phyloP scores from a whole-genome alignment of 2,888 invertebrate species.

The Rhamphomyia laevipes region DNA sequence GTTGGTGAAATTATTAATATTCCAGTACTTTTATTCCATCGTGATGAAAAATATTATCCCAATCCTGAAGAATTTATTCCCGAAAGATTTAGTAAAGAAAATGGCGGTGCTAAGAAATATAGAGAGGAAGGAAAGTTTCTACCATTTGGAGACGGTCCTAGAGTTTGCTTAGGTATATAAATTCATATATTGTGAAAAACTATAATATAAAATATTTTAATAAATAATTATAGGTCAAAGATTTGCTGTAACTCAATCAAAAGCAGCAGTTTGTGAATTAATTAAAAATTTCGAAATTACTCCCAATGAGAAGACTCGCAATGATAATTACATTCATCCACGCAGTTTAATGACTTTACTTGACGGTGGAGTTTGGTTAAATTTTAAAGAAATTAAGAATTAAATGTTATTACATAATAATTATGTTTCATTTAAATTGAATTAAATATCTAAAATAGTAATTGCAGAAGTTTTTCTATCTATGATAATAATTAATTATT shows the following conservation, averaged over 20 bases:
- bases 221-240: conserved; percentile 13
- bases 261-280: conserved; percentile 26
- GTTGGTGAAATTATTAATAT: conserved; percentile 25
- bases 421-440: too few relatives aligned
- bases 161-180: conserved; percentile 29
- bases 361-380: conserved; percentile 30
- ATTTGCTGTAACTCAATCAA: conserved; percentile 26
- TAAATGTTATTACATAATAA: too few relatives aligned
- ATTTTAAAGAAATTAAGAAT: conserved; percentile 20
- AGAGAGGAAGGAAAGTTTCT: conserved; percentile 30
- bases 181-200: neutral
- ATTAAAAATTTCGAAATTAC: conserved; percentile 22
- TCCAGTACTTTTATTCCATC: conserved; percentile 28
- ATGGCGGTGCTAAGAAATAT: conserved; percentile 26
- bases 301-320: conserved; percentile 21
- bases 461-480: too few relatives aligned
- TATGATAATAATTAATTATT: too few relatives aligned
- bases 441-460: too few relatives aligned
- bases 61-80: conserved; percentile 29
- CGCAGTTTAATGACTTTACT: conserved; percentile 24
- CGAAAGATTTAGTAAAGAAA: conserved; percentile 27
- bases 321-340: conserved; percentile 23
- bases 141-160: conserved; percentile 35
- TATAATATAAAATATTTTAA: neutral
- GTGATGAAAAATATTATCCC: conserved; percentile 26